A percentile compares a stretch with the other conserved stretches of the same genome.
Conservation (phyloP, 2,797 vertebrate genomes). For the Gobionotothen gibberifrons region DNA sequence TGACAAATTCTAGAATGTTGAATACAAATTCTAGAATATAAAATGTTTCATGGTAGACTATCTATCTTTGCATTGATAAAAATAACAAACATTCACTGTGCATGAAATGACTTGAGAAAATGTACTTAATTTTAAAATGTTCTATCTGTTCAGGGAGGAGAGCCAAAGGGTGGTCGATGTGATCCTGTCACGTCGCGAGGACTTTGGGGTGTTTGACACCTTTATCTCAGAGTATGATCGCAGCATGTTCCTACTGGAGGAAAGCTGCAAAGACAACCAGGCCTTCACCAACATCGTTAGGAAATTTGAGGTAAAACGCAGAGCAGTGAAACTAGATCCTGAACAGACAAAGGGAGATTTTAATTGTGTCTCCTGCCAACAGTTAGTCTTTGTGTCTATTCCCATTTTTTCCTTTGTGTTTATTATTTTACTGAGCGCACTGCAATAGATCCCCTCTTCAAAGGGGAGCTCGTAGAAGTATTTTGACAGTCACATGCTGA, state of each 20-base stretch:
- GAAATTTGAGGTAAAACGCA: slow-evolving; percentile 90
- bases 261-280: slow-evolving; percentile 84
- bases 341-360: not conserved
- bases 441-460: slow-evolving; percentile 1
- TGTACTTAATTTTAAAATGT: not conserved
- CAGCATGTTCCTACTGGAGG: slow-evolving; percentile 90
- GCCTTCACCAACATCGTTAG: slow-evolving; percentile 84
- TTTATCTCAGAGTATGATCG: slow-evolving; percentile 93
- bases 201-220: slow-evolving; percentile 87
- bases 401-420: not conserved
- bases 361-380: not conserved
- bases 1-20: no score
- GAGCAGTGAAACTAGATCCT: not conserved
- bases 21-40: no score
- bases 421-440: not conserved
- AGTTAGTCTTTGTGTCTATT: not conserved
- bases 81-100: not conserved
- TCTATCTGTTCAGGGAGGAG: slow-evolving; percentile 86
- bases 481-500: slow-evolving; percentile 20
- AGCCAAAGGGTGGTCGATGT: slow-evolving; percentile 90
- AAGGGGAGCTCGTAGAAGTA: not conserved
- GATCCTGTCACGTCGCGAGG: slow-evolving; percentile 87
- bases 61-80: not conserved
- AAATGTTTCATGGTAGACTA: no score
- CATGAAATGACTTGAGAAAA: not conserved